These are phyloP conservation scores for Orgyia antiqua DNA, from an alignment of 2,888 invertebrate genomes.

Conservation along the genomic window DNA sequence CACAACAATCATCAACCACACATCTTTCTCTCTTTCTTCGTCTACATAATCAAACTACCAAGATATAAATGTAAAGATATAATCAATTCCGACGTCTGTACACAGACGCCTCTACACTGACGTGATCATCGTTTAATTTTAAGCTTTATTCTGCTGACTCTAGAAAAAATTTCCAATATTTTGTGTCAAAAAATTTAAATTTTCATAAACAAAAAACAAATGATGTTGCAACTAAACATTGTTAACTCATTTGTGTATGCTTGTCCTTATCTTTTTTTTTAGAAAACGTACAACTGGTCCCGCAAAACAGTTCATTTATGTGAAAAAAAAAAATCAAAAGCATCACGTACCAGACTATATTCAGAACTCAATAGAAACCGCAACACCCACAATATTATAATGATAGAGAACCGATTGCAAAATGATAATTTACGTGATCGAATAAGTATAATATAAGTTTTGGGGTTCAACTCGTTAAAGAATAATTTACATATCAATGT, in stretches of 20 bases:
- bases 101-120: too few species aligned
- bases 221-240: conserved; percentile 22
- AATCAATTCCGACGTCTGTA: too few species aligned
- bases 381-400: conserved; percentile 67
- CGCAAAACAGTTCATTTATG: conserved; percentile 47
- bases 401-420: conserved; percentile 66
- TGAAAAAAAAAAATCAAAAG: conserved; percentile 48
- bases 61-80: too few species aligned
- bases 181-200: too few species aligned
- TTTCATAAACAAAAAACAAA: too few species aligned
- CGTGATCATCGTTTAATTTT: too few species aligned
- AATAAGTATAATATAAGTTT: conserved; percentile 56
- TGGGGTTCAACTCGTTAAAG: conserved; percentile 20
- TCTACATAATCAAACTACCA: too few species aligned
- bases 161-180: too few species aligned
- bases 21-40: too few species aligned
- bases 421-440: conserved; percentile 69
- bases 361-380: conserved; percentile 60
- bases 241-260: conserved; percentile 32
- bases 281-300: conserved; percentile 55
- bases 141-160: too few species aligned
- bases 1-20: too few species aligned
- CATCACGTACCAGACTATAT: conserved; percentile 63
- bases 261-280: conserved; percentile 50
- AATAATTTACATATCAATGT: too few species aligned